Evolutionary conservation across 1,140 invertebrate genomes (phyloP).

Genomic region (Nixonia krombeini): DNA sequence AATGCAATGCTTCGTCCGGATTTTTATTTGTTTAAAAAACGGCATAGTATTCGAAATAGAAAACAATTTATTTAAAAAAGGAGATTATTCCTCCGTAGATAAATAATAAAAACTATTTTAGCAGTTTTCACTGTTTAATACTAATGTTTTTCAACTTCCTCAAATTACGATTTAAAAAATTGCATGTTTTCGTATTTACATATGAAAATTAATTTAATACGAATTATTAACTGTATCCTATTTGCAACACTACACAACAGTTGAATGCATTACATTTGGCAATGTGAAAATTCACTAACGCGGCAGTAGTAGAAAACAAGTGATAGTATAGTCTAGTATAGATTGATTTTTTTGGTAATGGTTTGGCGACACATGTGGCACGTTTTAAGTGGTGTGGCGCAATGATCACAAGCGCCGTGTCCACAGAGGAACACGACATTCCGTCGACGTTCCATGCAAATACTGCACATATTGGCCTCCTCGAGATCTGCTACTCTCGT

Average conservation of each 20-base stretch:
- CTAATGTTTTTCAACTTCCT: not conserved
- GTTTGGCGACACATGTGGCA: slow-evolving; percentile 95
- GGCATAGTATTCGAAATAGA: not conserved
- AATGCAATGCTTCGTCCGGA: not conserved
- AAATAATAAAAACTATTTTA: no score
- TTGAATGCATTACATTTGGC: slow-evolving; percentile 12
- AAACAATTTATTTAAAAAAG: not conserved
- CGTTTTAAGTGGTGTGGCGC: slow-evolving; percentile 84
- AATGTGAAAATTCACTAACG: slow-evolving; percentile 12
- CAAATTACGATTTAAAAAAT: not conserved
- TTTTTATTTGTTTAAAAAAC: not conserved
- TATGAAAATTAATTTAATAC: no score
- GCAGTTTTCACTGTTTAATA: no score
- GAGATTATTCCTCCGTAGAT: not conserved
- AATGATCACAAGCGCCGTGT: slow-evolving; percentile 87
- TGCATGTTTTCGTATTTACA: not conserved
- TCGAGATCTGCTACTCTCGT: slow-evolving; percentile 90
- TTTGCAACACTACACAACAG: not conserved
- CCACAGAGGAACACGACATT: slow-evolving; percentile 92
- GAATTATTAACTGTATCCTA: not conserved
- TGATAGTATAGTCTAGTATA: slow-evolving; percentile 73
- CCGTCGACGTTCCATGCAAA: slow-evolving; percentile 83
- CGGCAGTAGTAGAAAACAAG: not conserved
- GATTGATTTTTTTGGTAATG: slow-evolving; percentile 90
- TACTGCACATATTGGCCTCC: slow-evolving; percentile 84